These are phyloP conservation scores for Coleophora flavipennella DNA, from an alignment of 2,888 invertebrate species.

Conservation along the genomic window DNA sequence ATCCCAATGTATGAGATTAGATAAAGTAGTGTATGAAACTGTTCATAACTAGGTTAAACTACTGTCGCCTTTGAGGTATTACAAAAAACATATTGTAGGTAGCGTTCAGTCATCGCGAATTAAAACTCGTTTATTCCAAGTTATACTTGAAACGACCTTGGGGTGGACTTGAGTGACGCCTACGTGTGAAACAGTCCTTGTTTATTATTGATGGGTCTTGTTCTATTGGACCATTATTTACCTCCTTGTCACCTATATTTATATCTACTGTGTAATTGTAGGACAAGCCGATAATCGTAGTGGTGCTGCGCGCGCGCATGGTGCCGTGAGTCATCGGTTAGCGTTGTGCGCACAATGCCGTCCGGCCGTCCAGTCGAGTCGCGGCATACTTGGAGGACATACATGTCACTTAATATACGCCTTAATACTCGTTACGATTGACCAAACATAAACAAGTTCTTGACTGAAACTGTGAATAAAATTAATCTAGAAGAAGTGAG, in stretches of 20 bases:
- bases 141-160: constrained; percentile 34
- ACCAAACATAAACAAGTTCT: constrained; percentile 22
- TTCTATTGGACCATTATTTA: constrained; percentile 52
- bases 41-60: no score
- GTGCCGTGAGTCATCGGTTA: constrained; percentile 58
- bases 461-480: constrained; percentile 35
- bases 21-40: no score
- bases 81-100: neutral
- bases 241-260: constrained; percentile 58
- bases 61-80: neutral
- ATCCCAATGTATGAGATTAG: no score
- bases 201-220: constrained; percentile 46
- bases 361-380: constrained; percentile 61
- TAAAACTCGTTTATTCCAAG: constrained; percentile 5
- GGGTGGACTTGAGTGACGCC: constrained; percentile 45
- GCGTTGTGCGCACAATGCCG: constrained; percentile 65
- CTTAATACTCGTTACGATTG: constrained; percentile 32
- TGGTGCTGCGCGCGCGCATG: constrained; percentile 61
- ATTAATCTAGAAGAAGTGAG: constrained; percentile 4
- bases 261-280: constrained; percentile 54
- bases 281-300: constrained; percentile 53
- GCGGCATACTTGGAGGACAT: constrained; percentile 66
- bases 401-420: constrained; percentile 55
- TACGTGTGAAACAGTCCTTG: constrained; percentile 40
- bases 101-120: constrained; percentile 2